Evolutionary conservation across 1,140 invertebrate species (phyloP).

Genomic region (Pseudomyrmex cubaensis): DNA sequence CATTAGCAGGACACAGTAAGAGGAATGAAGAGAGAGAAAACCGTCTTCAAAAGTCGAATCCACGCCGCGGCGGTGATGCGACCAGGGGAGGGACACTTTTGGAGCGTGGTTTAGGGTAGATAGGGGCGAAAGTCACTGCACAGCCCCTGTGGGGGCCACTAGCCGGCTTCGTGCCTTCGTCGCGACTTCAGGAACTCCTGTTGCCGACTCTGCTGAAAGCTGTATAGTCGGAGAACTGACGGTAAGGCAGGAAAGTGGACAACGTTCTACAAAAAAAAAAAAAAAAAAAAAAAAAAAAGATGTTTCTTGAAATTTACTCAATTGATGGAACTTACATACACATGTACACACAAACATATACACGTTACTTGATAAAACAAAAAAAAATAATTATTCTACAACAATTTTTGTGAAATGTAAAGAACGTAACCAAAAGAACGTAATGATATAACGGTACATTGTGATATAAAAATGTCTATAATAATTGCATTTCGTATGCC

Average conservation of each 20-base stretch:
- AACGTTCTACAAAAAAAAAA: conserved; percentile 27
- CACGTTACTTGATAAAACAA: too few relatives aligned
- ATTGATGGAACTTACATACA: not conserved
- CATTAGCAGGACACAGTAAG: conserved; percentile 50
- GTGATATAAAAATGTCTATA: conserved; percentile 16
- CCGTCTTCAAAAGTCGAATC: conserved; percentile 63
- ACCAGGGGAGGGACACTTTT: conserved; percentile 64
- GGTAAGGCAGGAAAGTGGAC: conserved; percentile 59
- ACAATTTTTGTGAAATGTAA: not conserved
- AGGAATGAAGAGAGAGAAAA: conserved; percentile 21
- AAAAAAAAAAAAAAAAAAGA: not conserved
- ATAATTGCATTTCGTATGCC: not conserved
- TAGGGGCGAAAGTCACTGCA: conserved; percentile 81
- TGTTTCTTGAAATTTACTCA: not conserved
- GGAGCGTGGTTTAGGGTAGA: conserved; percentile 74
- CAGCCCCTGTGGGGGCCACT: conserved; percentile 83
- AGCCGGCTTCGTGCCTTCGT: conserved; percentile 78
- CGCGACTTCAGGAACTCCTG: conserved; percentile 79
- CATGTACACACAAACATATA: not conserved
- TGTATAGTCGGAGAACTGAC: conserved; percentile 68
- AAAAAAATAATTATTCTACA: not conserved
- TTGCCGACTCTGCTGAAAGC: conserved; percentile 80
- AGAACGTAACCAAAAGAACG: not conserved
- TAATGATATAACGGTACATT: not conserved
- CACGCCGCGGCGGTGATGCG: conserved; percentile 64